A percentile compares a stretch with the other conserved stretches of the same genome.
These are phyloP conservation scores for Peromyscus californicus DNA, from an alignment of 2,113 vertebrate species.

Conservation along the genomic window DNA sequence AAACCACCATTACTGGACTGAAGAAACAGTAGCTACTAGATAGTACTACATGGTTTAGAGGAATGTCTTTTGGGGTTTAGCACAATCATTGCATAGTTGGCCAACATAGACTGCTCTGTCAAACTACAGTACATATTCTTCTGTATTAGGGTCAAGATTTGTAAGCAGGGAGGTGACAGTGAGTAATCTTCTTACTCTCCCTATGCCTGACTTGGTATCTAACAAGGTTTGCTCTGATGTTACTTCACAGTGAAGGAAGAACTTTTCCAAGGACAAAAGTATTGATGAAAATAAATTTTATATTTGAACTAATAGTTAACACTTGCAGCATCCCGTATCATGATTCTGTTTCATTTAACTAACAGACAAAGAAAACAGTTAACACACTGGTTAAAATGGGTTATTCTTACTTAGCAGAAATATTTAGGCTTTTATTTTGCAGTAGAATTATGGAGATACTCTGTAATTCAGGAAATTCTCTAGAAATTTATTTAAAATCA, in stretches of 20 bases:
- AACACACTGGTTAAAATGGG: neutral
- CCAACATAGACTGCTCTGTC: neutral
- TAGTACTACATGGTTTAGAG: neutral
- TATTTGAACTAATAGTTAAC: neutral
- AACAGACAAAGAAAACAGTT: neutral
- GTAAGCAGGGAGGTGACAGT: neutral
- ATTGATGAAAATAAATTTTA: neutral
- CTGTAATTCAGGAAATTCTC: neutral
- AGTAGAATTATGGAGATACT: neutral
- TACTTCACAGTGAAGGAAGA: neutral
- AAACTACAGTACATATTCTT: neutral
- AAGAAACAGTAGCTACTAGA: neutral
- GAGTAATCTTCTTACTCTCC: neutral
- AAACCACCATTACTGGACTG: neutral
- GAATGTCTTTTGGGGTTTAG: neutral
- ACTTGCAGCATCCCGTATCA: fast-evolving
- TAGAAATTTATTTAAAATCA: neutral
- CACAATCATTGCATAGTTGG: too few relatives aligned
- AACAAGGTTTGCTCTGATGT: neutral
- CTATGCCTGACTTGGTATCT: neutral
- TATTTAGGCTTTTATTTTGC: neutral
- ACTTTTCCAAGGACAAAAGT: neutral
- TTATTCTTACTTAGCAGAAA: neutral
- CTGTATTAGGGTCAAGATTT: neutral
- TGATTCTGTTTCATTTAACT: neutral